Evolutionary conservation across 2,113 vertebrate species (phyloP), one percentile per base, ranked within the genome.

Genomic region (Osmerus mordax): DNA sequence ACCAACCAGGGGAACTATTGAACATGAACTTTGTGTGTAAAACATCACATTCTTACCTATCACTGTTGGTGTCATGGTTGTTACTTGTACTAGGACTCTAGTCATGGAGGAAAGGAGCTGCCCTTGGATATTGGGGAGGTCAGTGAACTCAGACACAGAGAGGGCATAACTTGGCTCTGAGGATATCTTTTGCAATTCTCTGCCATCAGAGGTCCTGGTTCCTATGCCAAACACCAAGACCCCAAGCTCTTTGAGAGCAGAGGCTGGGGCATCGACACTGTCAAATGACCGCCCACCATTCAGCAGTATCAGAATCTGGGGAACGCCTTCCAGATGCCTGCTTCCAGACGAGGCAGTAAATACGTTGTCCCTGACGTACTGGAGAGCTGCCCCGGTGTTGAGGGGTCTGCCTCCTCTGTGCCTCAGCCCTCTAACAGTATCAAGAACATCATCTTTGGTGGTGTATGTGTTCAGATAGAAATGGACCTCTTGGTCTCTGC

Each of bases 321-420:
- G 74, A 4, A 72, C 73, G 25, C 67, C 75, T 11, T 73, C 70
- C 3, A 29, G 9, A 15, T 36, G 73, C 59, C 80, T 78, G 65
- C 80, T 70, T 1, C 81, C 81, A 65, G 71, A 51, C 11, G 70
- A 47, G 32, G 56, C 32, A 2, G 63, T 79, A 53, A 80, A 77
- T 25, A 78, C 60, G 51, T 76, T 77, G 41, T 77, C 67, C 18
- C 32, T 82, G 5, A 85, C 54, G 12, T 76, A 86, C 25, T 83
- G 78, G 29, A 87, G 83, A 19, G 85, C 87, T 28, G 81, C 81
- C 12, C 87, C 83, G 0, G 78, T 86, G 74, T 87, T 83, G 29
- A 82, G 78, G 19, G 75, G 74, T 28, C 77, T 76, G 6, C 87
- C 87, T 13, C 87, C 87, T 70, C 52, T 83, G 72, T 84, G 83